Conservation (phyloP, 2,888 invertebrate species). For the Taenaris catops region DNA sequence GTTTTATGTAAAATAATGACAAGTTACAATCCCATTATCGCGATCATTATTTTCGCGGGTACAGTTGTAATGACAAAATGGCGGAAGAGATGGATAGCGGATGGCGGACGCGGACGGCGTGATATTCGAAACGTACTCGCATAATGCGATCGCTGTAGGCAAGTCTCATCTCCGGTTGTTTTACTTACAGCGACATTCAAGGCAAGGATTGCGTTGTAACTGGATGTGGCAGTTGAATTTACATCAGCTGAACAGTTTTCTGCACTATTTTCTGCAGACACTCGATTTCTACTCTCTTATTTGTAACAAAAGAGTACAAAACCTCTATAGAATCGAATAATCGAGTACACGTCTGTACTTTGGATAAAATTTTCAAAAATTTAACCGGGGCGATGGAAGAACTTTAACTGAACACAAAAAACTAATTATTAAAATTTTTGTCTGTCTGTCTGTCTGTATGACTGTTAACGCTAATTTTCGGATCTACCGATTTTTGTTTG, state of each 20-base stretch:
- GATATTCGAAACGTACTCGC: conserved; percentile 13
- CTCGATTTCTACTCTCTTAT: conserved; percentile 1
- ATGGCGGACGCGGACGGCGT: conserved; percentile 7
- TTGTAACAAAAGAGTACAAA: too few species aligned
- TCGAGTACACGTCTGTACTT: too few species aligned
- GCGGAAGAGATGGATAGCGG: conserved; percentile 11
- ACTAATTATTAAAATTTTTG: too few species aligned
- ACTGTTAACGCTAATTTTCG: too few species aligned
- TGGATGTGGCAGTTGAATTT: conserved; percentile 20
- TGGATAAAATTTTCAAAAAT: too few species aligned
- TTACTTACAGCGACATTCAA: conserved; percentile 20
- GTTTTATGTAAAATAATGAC: conserved; percentile 17
- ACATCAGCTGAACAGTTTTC: conserved; percentile 1
- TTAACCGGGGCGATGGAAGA: too few species aligned
- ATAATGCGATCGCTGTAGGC: conserved; percentile 17
- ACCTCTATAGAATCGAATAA: too few species aligned
- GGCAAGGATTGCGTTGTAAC: conserved; percentile 16
- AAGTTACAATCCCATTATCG: conserved; percentile 18
- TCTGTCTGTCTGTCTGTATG: too few species aligned
- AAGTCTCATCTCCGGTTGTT: conserved; percentile 25
- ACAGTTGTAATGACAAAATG: conserved; percentile 19
- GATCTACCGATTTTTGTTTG: too few species aligned
- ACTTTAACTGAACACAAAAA: too few species aligned
- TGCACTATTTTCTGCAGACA: conserved; percentile 10
- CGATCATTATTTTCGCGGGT: conserved; percentile 20